Conservation (phyloP, 2,888 invertebrate species). For the Cerastis rubricosa region DNA sequence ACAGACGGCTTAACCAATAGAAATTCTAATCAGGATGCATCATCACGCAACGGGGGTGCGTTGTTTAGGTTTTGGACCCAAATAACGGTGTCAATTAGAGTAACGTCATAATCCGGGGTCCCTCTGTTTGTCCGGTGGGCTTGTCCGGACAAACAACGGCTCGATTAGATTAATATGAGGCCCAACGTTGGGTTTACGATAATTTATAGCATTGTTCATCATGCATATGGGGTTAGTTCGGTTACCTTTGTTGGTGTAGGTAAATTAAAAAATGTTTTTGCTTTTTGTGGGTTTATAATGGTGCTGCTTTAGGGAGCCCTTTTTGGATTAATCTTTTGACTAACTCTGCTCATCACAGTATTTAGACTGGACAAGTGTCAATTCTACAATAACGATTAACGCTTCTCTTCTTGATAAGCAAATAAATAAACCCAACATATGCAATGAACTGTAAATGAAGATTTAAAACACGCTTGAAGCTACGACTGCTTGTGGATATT, state of each 20-base stretch:
- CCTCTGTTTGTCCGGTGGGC: constrained; percentile 78
- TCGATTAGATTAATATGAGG: constrained; percentile 81
- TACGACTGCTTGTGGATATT: background rate
- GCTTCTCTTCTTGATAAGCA: background rate
- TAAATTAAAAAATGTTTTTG: constrained; percentile 40
- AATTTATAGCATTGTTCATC: constrained; percentile 65
- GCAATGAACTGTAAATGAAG: background rate
- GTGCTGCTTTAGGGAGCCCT: background rate
- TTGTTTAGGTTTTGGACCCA: constrained; percentile 78
- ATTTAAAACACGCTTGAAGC: background rate
- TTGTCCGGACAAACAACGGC: constrained; percentile 76
- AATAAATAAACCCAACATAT: background rate
- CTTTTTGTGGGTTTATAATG: constrained; percentile 14
- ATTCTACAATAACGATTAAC: background rate
- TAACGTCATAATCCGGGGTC: constrained; percentile 85
- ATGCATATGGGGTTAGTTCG: constrained; percentile 47
- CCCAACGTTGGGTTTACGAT: constrained; percentile 55
- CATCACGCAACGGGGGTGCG: constrained; percentile 82
- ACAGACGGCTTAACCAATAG: constrained; percentile 70
- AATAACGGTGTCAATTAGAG: constrained; percentile 87
- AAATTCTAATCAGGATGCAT: constrained; percentile 84
- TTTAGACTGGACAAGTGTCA: background rate
- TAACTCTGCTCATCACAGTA: background rate
- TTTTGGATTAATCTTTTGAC: background rate
- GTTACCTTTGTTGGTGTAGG: constrained; percentile 44